Conservation (phyloP, 2,113 vertebrate genomes). For the Equus quagga region DNA sequence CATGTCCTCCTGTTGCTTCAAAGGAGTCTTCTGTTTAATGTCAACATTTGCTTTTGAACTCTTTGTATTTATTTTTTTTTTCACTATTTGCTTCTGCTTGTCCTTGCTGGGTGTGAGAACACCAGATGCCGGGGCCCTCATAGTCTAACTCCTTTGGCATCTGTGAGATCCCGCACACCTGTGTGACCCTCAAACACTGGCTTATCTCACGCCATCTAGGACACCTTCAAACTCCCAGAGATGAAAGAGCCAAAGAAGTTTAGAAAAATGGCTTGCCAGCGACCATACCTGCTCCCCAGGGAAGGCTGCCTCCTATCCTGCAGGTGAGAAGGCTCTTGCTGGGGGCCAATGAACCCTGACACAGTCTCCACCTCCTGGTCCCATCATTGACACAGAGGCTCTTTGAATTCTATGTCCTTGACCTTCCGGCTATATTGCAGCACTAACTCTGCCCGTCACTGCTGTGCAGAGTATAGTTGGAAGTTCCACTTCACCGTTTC, state of each 20-base stretch:
- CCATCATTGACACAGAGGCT: neutral
- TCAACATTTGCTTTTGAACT: constrained; percentile 72
- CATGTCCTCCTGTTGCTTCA: neutral
- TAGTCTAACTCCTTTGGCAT: neutral
- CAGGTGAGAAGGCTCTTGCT: neutral
- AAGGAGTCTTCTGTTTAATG: constrained; percentile 71
- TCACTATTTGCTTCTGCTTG: constrained; percentile 84
- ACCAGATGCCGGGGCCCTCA: neutral
- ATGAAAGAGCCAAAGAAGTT: neutral
- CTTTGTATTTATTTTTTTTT: constrained; percentile 33
- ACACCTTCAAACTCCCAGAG: neutral
- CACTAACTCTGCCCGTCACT: neutral
- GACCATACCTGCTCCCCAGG: neutral
- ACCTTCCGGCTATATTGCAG: neutral
- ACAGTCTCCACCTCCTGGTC: neutral
- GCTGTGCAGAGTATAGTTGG: neutral
- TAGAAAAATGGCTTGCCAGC: neutral
- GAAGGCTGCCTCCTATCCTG: neutral
- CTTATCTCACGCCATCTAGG: neutral
- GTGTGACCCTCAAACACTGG: constrained; percentile 77
- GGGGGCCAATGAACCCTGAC: fast-evolving
- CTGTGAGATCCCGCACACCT: constrained; percentile 93
- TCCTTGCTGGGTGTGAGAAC: constrained; percentile 82
- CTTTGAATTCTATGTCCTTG: neutral
- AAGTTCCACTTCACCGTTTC: neutral